Evolutionary conservation across 2,113 vertebrate species (phyloP).

Genomic region (Brevimyrus niger): DNA sequence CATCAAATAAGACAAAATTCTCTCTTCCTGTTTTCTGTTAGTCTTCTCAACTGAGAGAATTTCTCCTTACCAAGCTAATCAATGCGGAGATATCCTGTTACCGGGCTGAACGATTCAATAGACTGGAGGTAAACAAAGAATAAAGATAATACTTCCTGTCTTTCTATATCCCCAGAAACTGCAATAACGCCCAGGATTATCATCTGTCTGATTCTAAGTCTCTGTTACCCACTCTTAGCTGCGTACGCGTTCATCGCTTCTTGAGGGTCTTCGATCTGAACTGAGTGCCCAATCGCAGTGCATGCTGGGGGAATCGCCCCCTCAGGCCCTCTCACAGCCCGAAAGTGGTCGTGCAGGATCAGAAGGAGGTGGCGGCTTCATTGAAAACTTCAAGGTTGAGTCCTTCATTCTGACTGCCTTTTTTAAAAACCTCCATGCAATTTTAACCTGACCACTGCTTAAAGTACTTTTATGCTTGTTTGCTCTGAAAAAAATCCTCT

Average conservation of each 20-base stretch:
- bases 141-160: neutral
- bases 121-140: constrained; percentile 63
- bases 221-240: constrained; percentile 49
- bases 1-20: neutral
- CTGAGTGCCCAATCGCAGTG: constrained; percentile 68
- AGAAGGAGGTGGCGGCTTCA: constrained; percentile 76
- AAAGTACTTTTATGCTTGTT: neutral
- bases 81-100: constrained; percentile 86
- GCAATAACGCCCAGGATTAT: neutral
- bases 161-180: neutral
- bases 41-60: constrained; percentile 70
- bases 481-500: constrained; percentile 21
- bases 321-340: constrained; percentile 30
- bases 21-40: constrained; percentile 38
- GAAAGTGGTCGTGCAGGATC: constrained; percentile 51
- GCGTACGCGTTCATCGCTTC: constrained; percentile 75
- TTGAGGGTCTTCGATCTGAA: constrained; percentile 75
- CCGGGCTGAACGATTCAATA: constrained; percentile 75
- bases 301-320: constrained; percentile 68
- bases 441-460: neutral
- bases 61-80: constrained; percentile 82
- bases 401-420: neutral
- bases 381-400: constrained; percentile 85
- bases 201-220: neutral
- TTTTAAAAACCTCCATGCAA: neutral